Evolutionary conservation across 2,888 invertebrate genomes (phyloP).

Genomic region (Stenodera caucasica): DNA sequence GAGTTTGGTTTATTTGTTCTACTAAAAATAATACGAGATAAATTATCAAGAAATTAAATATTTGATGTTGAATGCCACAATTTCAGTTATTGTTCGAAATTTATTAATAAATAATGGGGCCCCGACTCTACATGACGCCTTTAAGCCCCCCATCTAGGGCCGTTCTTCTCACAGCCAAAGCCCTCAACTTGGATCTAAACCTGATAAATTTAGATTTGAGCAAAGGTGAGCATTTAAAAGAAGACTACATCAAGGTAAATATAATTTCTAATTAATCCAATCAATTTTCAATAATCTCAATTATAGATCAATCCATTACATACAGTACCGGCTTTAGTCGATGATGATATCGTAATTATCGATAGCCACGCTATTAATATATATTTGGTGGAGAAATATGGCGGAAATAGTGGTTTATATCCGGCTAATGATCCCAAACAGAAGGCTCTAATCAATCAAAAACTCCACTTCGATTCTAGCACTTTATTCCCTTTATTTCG

Average conservation of each 20-base stretch:
- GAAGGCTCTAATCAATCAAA: conserved; percentile 32
- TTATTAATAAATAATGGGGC: conserved; percentile 40
- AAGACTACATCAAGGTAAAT: conserved; percentile 52
- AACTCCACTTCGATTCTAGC: conserved; percentile 29
- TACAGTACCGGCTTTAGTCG: conserved; percentile 66
- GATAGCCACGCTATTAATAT: conserved; percentile 70
- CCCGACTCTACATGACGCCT: conserved; percentile 52
- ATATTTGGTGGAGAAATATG: conserved; percentile 65
- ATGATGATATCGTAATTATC: conserved; percentile 59
- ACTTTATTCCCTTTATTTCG: conserved; percentile 17
- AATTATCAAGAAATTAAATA: no score
- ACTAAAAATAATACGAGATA: no score
- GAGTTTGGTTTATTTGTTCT: no score
- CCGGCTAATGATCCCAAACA: conserved; percentile 58
- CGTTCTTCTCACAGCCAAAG: conserved; percentile 55
- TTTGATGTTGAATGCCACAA: no score
- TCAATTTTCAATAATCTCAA: no score
- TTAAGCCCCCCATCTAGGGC: conserved; percentile 58
- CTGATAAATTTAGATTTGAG: conserved; percentile 52
- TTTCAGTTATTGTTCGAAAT: not conserved
- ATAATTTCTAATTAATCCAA: not conserved
- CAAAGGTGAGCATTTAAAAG: conserved; percentile 51
- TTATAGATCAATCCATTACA: conserved; percentile 67
- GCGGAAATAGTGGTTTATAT: conserved; percentile 59
- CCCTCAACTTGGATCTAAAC: conserved; percentile 55